Base-by-base conservation (phyloP, 2,797 vertebrate genomes). In the Siniperca scherzeri region DNA sequence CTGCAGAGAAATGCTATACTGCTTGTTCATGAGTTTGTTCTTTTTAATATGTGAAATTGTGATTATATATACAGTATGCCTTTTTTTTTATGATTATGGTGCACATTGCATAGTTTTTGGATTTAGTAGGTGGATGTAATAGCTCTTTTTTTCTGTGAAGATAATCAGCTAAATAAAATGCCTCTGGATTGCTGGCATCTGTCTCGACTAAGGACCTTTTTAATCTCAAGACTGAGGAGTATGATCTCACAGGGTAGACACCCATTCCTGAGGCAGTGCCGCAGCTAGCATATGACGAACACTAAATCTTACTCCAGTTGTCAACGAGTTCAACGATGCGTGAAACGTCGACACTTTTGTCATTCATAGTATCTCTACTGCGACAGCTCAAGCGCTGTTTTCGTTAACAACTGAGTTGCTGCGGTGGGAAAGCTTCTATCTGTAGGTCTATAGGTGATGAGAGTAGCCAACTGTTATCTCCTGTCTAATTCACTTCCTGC, bases 121-220 rank as follows among this genome's bases (percentile, higher is more conserved):
- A 85, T 80, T 86, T 84, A 81, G 52, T 90, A 91, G 77, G 78
- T 92, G 85, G 82, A 87, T 91, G 87, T 93, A 78, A 89, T 77
- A 83, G 78, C 64, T 82, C 38, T 68, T 70, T 81, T 79, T 83
- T 66, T 76, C 72, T 93, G 90, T 94, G 83, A 91, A 84, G 80
- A 87, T 89, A 87, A 91, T 90, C 77, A 78, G 87, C 83, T 88
- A 81, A 95, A 95, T 94, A 94, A 95, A 95, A 94, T 70, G 89
- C 88, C 79, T 89, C 68, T 88, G 79, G 79, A 87, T 91, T 90
- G 87, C 83, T 90, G 85, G 82, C 83, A 85, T 84, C 50, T 82
- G 71, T 89, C 69, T 86, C 5, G 48, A 80, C 57, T 89, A 36
- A 91, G 72, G 85, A 78, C 82, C 64, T 88, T 87, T 64, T 93